Percentiles rank a stretch among this genome's conserved stretches.
Evolutionary conservation across 2,888 invertebrate genomes (phyloP).

Genomic region (Coecobrya sp.): DNA sequence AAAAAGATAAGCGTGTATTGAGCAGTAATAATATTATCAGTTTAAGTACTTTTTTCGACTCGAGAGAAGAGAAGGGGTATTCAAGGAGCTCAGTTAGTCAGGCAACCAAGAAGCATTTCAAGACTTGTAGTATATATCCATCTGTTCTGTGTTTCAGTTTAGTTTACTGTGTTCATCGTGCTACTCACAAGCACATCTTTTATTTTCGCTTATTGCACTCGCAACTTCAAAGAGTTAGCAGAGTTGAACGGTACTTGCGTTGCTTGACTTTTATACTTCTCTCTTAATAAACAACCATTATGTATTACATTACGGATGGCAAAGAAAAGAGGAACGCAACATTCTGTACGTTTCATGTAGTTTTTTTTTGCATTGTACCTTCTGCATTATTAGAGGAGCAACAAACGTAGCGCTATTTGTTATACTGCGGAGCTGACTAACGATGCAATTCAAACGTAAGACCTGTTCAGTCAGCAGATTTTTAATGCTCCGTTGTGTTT

Average conservation of each 20-base stretch:
- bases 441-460: slow-evolving; percentile 4
- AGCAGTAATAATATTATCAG: slow-evolving; percentile 54
- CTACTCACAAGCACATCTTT: slow-evolving; percentile 13
- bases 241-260: slow-evolving; percentile 74
- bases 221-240: slow-evolving; percentile 65
- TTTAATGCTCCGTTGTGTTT: slow-evolving; percentile 15
- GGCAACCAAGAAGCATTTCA: slow-evolving; percentile 69
- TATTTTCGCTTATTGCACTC: slow-evolving; percentile 68
- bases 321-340: not conserved
- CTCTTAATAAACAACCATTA: slow-evolving; percentile 55
- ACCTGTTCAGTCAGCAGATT: slow-evolving; percentile 11
- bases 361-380: slow-evolving; percentile 18
- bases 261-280: slow-evolving; percentile 56
- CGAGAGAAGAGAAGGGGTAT: slow-evolving; percentile 66
- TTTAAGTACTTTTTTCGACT: slow-evolving; percentile 58
- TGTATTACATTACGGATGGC: slow-evolving; percentile 49
- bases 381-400: slow-evolving; percentile 23
- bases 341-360: slow-evolving; percentile 5
- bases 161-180: slow-evolving; percentile 12
- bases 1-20: not conserved
- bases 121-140: slow-evolving; percentile 55
- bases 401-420: slow-evolving; percentile 27
- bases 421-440: not conserved
- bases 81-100: slow-evolving; percentile 59
- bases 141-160: slow-evolving; percentile 59